Base-by-base conservation (phyloP, 2,113 vertebrate species). In the Thalassarche chlororhynchos region DNA sequence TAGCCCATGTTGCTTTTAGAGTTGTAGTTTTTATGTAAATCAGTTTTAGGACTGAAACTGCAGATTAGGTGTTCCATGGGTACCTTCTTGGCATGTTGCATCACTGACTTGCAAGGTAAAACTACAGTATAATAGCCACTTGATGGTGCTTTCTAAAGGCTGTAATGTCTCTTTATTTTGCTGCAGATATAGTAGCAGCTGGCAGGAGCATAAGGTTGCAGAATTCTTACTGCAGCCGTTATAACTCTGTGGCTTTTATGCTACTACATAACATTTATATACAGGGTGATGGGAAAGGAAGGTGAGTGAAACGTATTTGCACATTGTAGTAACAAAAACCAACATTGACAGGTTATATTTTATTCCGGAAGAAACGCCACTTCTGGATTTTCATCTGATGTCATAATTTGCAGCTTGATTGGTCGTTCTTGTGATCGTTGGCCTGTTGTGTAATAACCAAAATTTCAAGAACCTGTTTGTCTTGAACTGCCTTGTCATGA, bases 181-280 rank as follows among this genome's bases (percentile, higher is more conserved):
- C 89, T 91, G 61, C 65, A 94, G 77, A 84, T 84, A 90, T 12
- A 47, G 47, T 47, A 82, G 92, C 94, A 96, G 72, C 92, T 96
- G 91, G 61, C 70, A 84, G 87, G 57, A 96, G 40, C 89, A 92
- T 89, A 95, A 94, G 92, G 93, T 76, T 93, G 58, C 40, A 87
- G 70, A 92, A 85, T 94, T 89, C 94, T 91, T 89, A 64, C 55
- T 0, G 2, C 69, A 89, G 61, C 66, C 16, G 1, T 96, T 97
- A 66, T 49, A 78, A 79, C 49, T 93, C 75, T 58, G 79, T 88
- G 52, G 58, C 47, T 97, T 97, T 95, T 96, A 84, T 97, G 72
- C 44, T 75, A 23, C 55, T 68, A 32, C 52, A 42, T 82, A 96
- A 83, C 61, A 46, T 76, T 91, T 96, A 54, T 87, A 20, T 61